These are phyloP conservation scores for Daubentonia madagascariensis DNA, from an alignment of 2,113 vertebrate genomes.

Conservation along the genomic window DNA sequence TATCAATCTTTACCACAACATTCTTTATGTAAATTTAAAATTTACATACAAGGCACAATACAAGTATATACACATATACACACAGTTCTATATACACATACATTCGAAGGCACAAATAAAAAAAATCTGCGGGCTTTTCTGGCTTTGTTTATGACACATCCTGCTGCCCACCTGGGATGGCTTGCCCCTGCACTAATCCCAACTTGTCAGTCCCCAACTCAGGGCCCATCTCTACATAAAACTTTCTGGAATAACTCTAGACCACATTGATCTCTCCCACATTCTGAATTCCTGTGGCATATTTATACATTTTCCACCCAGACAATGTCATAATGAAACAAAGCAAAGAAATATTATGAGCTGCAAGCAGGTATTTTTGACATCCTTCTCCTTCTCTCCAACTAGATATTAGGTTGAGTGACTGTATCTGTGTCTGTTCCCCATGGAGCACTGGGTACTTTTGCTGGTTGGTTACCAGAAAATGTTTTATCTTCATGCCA, in stretches of 20 bases:
- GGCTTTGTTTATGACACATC: background rate
- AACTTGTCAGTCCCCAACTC: background rate
- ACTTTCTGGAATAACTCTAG: background rate
- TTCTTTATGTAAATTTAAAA: background rate
- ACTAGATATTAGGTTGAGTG: background rate
- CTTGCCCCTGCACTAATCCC: background rate
- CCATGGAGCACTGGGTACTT: background rate
- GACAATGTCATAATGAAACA: background rate
- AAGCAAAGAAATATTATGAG: background rate
- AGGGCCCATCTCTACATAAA: background rate
- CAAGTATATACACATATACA: background rate
- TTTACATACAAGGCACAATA: background rate
- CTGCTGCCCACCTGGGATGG: background rate
- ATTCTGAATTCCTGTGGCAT: background rate
- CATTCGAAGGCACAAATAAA: background rate
- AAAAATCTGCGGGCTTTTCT: background rate
- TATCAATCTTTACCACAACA: background rate
- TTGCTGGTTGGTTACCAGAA: background rate
- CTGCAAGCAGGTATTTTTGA: background rate
- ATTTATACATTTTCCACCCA: background rate
- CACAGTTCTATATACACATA: too few relatives aligned
- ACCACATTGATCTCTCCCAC: background rate
- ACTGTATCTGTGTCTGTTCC: background rate
- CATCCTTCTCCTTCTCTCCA: background rate
- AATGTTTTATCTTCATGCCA: background rate